Conservation (phyloP, 2,797 vertebrate species). For the Tadarida brasiliensis region DNA sequence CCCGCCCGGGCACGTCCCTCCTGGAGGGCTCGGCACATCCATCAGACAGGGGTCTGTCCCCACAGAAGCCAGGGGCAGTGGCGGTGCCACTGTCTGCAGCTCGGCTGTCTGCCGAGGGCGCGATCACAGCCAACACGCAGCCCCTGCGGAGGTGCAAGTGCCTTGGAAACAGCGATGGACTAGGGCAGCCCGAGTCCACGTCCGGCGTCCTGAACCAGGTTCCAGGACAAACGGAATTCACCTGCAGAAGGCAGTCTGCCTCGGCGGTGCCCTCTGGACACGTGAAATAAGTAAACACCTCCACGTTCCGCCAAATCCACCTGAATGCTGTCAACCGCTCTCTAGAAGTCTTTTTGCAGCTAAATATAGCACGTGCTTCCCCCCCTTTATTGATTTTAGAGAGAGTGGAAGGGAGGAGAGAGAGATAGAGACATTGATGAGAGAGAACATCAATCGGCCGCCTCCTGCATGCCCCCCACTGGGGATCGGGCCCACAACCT, state of each 20-base stretch:
- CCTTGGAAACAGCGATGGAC: slow-evolving; percentile 47
- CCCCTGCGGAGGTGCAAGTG: slow-evolving; percentile 5
- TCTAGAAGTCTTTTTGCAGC: background rate
- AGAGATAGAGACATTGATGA: too few relatives aligned
- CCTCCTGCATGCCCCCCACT: too few relatives aligned
- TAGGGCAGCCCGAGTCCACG: slow-evolving; percentile 24
- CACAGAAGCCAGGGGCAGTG: slow-evolving; percentile 16
- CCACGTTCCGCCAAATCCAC: background rate
- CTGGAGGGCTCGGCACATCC: slow-evolving; percentile 66
- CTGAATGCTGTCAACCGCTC: background rate
- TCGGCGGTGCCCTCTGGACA: background rate
- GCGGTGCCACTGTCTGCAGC: background rate
- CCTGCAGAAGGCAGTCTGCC: background rate
- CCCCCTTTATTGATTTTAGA: too few relatives aligned
- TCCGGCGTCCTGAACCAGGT: slow-evolving; percentile 35
- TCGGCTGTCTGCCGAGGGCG: background rate
- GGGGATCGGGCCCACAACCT: too few relatives aligned
- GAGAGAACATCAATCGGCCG: too few relatives aligned
- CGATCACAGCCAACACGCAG: slow-evolving; percentile 32
- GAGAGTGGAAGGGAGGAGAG: too few relatives aligned
- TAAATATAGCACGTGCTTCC: too few relatives aligned
- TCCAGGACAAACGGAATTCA: slow-evolving; percentile 51
- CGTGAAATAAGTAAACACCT: slow-evolving; percentile 54
- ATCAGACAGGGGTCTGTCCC: slow-evolving; percentile 54
- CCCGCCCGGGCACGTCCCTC: slow-evolving; percentile 9